Percentiles rank a stretch among this genome's conserved stretches.
Evolutionary conservation across 2,888 invertebrate genomes (phyloP).

Genomic region (Hybos culiciformis): DNA sequence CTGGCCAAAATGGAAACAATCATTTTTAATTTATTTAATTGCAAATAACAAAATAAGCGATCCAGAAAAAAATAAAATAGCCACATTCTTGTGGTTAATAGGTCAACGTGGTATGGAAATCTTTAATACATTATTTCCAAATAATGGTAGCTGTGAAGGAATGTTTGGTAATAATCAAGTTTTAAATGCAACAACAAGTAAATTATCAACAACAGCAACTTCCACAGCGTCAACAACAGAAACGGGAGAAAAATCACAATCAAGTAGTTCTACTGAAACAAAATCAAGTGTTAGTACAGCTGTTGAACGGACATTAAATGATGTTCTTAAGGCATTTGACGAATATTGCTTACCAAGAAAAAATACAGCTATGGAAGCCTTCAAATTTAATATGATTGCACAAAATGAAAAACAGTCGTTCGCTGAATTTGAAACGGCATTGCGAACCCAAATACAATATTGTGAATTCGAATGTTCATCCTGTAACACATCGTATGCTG

Average conservation of each 20-base stretch:
- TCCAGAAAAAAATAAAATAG: background rate
- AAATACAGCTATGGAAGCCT: slow-evolving; percentile 11
- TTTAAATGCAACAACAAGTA: no score
- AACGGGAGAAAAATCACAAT: no score
- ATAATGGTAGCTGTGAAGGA: no score
- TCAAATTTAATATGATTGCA: slow-evolving; percentile 14
- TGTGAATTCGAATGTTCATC: slow-evolving; percentile 13
- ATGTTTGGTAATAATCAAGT: no score
- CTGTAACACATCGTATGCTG: slow-evolving; percentile 12
- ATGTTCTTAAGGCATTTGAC: slow-evolving; percentile 10
- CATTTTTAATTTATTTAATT: background rate
- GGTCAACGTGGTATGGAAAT: slow-evolving; percentile 1
- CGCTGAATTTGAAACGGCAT: slow-evolving; percentile 13
- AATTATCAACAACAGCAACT: background rate
- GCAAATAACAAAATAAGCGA: no score
- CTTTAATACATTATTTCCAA: no score
- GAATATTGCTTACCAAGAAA: slow-evolving; percentile 11
- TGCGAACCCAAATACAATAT: slow-evolving; percentile 11
- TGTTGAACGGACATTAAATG: slow-evolving; percentile 5
- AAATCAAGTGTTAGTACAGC: no score
- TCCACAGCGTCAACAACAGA: background rate
- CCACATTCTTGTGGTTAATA: slow-evolving; percentile 1
- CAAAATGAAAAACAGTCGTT: slow-evolving; percentile 16
- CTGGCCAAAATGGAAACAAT: slow-evolving; percentile 1
- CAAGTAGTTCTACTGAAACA: no score